phyloP scores from a whole-genome alignment of 2,113 vertebrate genomes.

The Thamnophis sirtalis region DNA sequence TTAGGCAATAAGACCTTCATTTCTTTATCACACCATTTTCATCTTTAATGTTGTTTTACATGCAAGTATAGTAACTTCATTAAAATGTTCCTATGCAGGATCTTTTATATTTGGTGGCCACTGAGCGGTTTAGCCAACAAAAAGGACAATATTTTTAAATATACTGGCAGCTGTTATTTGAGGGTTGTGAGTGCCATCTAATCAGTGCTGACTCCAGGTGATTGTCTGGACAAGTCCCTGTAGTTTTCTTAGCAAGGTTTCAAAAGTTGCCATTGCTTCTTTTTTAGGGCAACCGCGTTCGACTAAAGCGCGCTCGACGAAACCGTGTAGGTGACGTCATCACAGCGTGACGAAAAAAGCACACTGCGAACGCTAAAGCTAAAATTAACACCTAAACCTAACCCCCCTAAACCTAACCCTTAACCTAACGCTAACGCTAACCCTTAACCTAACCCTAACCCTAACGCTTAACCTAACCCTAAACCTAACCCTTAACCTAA shows the following conservation, averaged over 20 bases:
- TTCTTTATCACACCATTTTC: neutral
- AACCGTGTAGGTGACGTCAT: no score
- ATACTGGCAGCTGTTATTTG: neutral
- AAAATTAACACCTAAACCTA: no score
- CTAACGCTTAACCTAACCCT: no score
- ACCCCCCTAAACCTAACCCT: no score
- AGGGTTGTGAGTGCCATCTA: neutral
- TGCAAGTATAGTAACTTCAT: neutral
- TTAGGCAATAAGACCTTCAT: neutral
- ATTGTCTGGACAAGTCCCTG: neutral
- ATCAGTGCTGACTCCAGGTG: neutral
- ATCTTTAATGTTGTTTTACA: neutral
- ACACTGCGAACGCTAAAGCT: no score
- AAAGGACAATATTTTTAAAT: neutral
- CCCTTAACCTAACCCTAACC: no score
- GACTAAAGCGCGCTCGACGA: no score
- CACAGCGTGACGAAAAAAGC: no score
- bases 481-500: no score
- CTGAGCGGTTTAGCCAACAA: neutral
- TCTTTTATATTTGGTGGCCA: neutral
- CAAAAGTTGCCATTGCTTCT: neutral
- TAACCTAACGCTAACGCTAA: no score
- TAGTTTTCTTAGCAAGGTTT: neutral
- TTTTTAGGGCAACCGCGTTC: no score
- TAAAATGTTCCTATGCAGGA: neutral